phyloP scores from a whole-genome alignment of 2,888 invertebrate genomes.

The Luperina nickerlii region DNA sequence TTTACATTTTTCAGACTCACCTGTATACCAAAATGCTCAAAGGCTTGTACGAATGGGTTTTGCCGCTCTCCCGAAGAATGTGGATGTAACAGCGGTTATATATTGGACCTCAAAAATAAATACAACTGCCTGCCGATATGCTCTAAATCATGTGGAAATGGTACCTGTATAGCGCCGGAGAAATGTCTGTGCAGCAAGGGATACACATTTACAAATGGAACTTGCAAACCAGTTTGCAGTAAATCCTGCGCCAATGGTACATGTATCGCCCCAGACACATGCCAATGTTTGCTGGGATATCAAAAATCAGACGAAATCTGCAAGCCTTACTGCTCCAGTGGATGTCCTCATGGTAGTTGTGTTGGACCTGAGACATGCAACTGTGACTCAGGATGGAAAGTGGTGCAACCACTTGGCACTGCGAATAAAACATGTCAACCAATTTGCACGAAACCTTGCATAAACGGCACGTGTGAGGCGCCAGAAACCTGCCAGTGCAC shows the following conservation, averaged over 20 bases:
- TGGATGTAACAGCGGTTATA: slow-evolving; percentile 32
- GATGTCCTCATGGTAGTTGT: slow-evolving; percentile 47
- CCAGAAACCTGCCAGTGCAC: slow-evolving; percentile 49
- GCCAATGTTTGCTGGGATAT: slow-evolving; percentile 47
- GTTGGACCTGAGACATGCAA: slow-evolving; percentile 39
- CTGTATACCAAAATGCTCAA: slow-evolving; percentile 7
- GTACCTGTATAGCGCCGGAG: slow-evolving; percentile 48
- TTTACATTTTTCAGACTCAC: slow-evolving; percentile 25
- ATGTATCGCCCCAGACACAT: slow-evolving; percentile 43
- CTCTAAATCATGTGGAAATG: slow-evolving; percentile 29
- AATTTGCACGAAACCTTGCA: slow-evolving; percentile 21
- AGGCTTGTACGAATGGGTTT: slow-evolving; percentile 12
- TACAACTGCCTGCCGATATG: slow-evolving; percentile 38
- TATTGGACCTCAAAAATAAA: background rate
- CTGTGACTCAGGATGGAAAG: slow-evolving; percentile 37
- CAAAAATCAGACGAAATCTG: background rate
- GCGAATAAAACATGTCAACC: slow-evolving; percentile 18
- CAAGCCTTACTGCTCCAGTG: slow-evolving; percentile 24
- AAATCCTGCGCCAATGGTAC: slow-evolving; percentile 32
- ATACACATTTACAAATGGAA: slow-evolving; percentile 26
- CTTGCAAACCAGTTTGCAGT: slow-evolving; percentile 48
- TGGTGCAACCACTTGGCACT: background rate
- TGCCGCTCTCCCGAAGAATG: slow-evolving; percentile 28
- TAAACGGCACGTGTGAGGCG: slow-evolving; percentile 18
- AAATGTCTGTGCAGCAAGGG: slow-evolving; percentile 50